A percentile compares a stretch with the other conserved stretches of the same genome.
Evolutionary conservation across 2,888 invertebrate species (phyloP).

Genomic region (Lacanobia wlatinum): DNA sequence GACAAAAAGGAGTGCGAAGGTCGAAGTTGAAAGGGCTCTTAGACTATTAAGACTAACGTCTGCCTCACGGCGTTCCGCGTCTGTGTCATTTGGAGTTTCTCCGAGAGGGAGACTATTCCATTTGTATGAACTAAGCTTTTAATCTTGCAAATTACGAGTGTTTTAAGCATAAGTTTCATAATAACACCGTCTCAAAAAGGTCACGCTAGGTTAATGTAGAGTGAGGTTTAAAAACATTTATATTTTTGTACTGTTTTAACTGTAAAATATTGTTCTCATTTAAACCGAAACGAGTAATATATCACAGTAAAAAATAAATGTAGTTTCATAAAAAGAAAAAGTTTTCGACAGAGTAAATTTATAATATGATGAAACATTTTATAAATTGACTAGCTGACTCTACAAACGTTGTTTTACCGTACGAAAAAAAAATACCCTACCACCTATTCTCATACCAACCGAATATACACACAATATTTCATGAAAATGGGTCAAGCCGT

Average conservation of each 20-base stretch:
- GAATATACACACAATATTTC: too few species aligned
- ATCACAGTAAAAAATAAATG: neutral
- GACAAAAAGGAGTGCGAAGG: neutral
- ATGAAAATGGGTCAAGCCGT: too few species aligned
- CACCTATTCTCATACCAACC: too few species aligned
- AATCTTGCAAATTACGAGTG: slow-evolving; percentile 41
- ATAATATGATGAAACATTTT: too few species aligned
- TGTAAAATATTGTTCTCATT: slow-evolving; percentile 3
- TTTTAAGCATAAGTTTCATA: slow-evolving; percentile 32
- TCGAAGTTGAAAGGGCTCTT: neutral
- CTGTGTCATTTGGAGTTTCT: slow-evolving; percentile 23
- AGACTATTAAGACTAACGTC: slow-evolving; percentile 60
- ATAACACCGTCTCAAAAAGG: slow-evolving; percentile 7
- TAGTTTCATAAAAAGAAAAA: neutral
- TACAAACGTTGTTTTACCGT: too few species aligned
- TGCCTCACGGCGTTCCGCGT: slow-evolving; percentile 29
- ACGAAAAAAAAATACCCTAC: too few species aligned
- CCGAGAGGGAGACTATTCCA: slow-evolving; percentile 17
- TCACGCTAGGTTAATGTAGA: slow-evolving; percentile 8
- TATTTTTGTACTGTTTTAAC: neutral
- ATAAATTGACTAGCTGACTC: too few species aligned
- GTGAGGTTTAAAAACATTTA: neutral
- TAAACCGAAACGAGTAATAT: neutral
- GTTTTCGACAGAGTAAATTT: too few species aligned
- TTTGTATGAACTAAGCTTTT: slow-evolving; percentile 40